A percentile compares a stretch with the other conserved stretches of the same genome.
Evolutionary conservation across 2,797 vertebrate species (phyloP).

Genomic region (Sebastes reedi): DNA sequence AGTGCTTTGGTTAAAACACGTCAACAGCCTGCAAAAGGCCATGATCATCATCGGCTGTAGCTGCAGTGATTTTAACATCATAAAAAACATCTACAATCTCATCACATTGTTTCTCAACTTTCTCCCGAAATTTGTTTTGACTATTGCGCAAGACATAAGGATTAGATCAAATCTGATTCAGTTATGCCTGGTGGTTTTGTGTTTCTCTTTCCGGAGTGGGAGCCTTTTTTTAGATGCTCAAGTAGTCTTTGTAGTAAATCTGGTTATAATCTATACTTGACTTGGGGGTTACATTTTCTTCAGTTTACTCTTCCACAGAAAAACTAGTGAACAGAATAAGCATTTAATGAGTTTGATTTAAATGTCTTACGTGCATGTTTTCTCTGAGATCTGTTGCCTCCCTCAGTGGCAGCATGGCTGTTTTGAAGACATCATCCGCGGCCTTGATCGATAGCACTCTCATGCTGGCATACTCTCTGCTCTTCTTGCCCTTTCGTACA

Average conservation of each 20-base stretch:
- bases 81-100: not conserved
- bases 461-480: constrained; percentile 95
- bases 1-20: not conserved
- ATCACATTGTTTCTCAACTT: constrained; percentile 6
- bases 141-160: constrained; percentile 42
- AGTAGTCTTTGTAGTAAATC: constrained; percentile 37
- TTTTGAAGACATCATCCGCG: constrained; percentile 97
- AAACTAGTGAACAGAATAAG: constrained; percentile 3
- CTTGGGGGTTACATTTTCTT: constrained; percentile 25
- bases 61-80: not conserved
- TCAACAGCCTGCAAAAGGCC: not conserved
- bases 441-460: constrained; percentile 93
- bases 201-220: constrained; percentile 26
- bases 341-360: not conserved
- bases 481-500: constrained; percentile 94
- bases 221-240: constrained; percentile 9
- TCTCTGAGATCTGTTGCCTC: constrained; percentile 97
- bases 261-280: constrained; percentile 37
- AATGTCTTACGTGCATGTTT: constrained; percentile 94
- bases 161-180: constrained; percentile 51
- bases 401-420: constrained; percentile 90
- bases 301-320: not conserved
- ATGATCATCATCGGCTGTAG: not conserved
- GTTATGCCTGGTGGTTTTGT: constrained; percentile 39
- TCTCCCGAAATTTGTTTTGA: constrained; percentile 19